Evolutionary conservation across 2,113 vertebrate species (phyloP).

Genomic region (Hemibagrus wyckioides): DNA sequence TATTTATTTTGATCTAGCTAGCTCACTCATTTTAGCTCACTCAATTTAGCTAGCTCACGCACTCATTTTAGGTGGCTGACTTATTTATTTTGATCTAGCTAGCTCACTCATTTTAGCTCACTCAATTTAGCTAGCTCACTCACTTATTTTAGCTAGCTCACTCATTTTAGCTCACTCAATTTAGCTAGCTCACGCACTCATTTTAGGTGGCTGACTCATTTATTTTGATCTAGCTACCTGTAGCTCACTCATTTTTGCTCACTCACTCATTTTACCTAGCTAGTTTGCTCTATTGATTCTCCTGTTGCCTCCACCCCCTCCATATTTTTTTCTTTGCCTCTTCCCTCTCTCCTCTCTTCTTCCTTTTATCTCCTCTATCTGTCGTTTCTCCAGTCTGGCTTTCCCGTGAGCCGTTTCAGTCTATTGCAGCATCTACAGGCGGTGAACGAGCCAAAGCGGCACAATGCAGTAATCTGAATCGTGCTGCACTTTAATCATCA

Average conservation of each 20-base stretch:
- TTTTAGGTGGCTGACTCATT: not conserved
- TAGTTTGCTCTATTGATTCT: too few relatives aligned
- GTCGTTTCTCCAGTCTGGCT: conserved; percentile 1
- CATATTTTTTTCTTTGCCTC: not conserved
- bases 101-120: not conserved
- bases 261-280: not conserved
- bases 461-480: conserved; percentile 1
- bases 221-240: too few relatives aligned
- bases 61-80: not conserved
- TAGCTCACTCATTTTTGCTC: not conserved
- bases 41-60: not conserved
- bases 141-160: not conserved
- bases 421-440: conserved; percentile 28
- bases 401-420: conserved; percentile 35
- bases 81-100: too few relatives aligned
- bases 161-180: not conserved
- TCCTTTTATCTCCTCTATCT: not conserved
- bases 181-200: not conserved
- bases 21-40: not conserved
- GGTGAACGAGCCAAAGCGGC: not conserved
- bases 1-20: too few relatives aligned
- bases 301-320: too few relatives aligned
- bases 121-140: not conserved
- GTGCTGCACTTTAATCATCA: conserved; percentile 34
- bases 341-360: conserved; percentile 1